Percentiles rank a stretch among this genome's conserved stretches.
Conservation (phyloP, 2,888 invertebrate species). For the Athetis lepigone region DNA sequence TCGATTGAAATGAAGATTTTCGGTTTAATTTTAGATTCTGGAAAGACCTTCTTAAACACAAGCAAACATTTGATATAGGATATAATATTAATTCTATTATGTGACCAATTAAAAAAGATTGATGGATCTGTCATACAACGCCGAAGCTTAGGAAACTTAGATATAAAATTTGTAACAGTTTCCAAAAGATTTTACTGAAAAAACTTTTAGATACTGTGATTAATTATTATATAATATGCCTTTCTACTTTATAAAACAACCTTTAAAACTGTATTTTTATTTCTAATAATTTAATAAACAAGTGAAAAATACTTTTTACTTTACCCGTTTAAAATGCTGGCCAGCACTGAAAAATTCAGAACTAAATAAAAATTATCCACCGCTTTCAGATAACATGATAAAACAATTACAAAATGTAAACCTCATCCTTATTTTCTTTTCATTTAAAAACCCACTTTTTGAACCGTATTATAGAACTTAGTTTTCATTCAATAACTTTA, state of each 20-base stretch:
- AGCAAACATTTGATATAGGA: slow-evolving; percentile 11
- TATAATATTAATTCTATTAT: slow-evolving; percentile 2
- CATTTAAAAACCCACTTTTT: slow-evolving; percentile 32
- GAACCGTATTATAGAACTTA: slow-evolving; percentile 45
- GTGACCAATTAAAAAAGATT: slow-evolving; percentile 12
- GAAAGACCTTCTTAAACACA: neutral
- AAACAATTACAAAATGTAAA: slow-evolving; percentile 29
- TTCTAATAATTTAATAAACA: no score
- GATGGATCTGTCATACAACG: neutral
- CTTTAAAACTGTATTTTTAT: neutral
- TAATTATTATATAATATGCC: neutral
- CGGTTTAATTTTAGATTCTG: slow-evolving; percentile 12
- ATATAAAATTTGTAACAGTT: neutral
- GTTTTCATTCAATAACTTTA: slow-evolving; percentile 61
- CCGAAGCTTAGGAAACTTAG: neutral
- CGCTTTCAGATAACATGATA: neutral
- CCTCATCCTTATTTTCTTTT: slow-evolving; percentile 26
- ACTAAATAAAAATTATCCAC: neutral
- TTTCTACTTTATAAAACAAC: neutral
- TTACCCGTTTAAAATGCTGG: no score
- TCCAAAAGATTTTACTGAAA: neutral
- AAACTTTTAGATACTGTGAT: neutral
- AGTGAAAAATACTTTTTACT: no score
- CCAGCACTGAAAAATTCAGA: neutral
- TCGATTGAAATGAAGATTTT: slow-evolving; percentile 1